Evolutionary conservation across 2,888 invertebrate genomes (phyloP).

Genomic region (Mythimna ferrago): DNA sequence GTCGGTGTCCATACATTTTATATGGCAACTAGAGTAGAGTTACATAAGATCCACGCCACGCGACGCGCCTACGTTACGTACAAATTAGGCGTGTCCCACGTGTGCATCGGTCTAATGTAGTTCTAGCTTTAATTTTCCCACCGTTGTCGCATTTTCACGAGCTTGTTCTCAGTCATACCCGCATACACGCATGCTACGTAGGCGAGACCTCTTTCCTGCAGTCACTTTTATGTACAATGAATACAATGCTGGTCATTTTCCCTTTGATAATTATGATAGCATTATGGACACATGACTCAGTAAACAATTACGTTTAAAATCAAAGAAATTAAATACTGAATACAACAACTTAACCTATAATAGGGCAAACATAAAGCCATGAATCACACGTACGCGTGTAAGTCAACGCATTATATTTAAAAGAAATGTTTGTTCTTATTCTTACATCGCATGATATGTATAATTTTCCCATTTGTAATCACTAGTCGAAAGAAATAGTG

Average conservation of each 20-base stretch:
- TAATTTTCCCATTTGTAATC: slow-evolving; percentile 63
- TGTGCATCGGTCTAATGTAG: too few species aligned
- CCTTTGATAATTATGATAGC: background rate
- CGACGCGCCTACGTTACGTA: too few species aligned
- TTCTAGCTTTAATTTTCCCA: background rate
- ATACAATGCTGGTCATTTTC: background rate
- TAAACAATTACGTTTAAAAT: slow-evolving; percentile 8
- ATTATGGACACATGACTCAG: too few species aligned
- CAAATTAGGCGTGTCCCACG: too few species aligned
- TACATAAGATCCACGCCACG: too few species aligned
- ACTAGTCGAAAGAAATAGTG: slow-evolving; percentile 38
- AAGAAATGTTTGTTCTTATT: slow-evolving; percentile 41
- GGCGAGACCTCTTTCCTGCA: background rate
- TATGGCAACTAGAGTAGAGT: too few species aligned
- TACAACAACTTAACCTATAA: slow-evolving; percentile 9
- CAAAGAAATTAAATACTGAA: slow-evolving; percentile 9
- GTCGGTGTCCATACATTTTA: too few species aligned
- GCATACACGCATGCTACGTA: background rate
- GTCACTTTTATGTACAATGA: background rate
- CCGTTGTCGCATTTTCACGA: background rate
- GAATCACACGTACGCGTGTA: slow-evolving; percentile 39
- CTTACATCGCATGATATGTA: slow-evolving; percentile 48
- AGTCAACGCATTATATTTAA: slow-evolving; percentile 38
- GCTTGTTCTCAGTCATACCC: background rate
- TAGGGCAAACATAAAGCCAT: slow-evolving; percentile 17